phyloP scores from a whole-genome alignment of 2,888 invertebrate species.

The Theristus sp. region DNA sequence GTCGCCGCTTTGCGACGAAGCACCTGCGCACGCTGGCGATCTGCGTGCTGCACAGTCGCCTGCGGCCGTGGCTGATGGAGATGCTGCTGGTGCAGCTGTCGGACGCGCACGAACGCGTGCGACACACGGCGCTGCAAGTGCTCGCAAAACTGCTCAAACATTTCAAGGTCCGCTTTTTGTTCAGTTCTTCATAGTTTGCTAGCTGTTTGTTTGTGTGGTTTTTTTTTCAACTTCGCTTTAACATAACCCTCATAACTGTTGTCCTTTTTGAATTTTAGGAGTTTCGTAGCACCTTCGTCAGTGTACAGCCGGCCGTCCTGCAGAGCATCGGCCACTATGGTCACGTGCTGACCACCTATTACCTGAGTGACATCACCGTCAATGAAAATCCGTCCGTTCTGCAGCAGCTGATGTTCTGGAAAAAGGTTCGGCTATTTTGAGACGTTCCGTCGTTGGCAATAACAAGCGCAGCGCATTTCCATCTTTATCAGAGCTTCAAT shows the following conservation, averaged over 20 bases:
- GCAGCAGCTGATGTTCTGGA: background rate
- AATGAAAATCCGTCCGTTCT: background rate
- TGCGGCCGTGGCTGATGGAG: background rate
- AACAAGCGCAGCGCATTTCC: background rate
- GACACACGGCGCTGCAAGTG: background rate
- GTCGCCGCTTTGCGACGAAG: background rate
- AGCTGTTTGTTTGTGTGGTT: background rate
- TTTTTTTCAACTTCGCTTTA: no score
- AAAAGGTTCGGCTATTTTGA: background rate
- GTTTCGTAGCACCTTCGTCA: background rate
- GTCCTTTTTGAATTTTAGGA: no score
- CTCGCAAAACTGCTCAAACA: background rate
- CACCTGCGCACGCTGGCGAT: background rate
- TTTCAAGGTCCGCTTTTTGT: background rate
- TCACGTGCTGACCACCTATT: background rate
- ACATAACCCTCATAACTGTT: no score
- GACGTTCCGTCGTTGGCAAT: background rate
- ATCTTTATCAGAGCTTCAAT: background rate
- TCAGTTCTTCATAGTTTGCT: background rate
- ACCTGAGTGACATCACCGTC: background rate
- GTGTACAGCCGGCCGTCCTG: background rate
- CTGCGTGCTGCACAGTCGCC: background rate
- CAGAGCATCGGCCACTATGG: background rate
- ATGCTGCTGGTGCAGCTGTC: background rate
- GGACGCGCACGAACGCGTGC: background rate